phyloP scores from a whole-genome alignment of 2,113 vertebrate species.

The Leptodactylus fuscus region DNA sequence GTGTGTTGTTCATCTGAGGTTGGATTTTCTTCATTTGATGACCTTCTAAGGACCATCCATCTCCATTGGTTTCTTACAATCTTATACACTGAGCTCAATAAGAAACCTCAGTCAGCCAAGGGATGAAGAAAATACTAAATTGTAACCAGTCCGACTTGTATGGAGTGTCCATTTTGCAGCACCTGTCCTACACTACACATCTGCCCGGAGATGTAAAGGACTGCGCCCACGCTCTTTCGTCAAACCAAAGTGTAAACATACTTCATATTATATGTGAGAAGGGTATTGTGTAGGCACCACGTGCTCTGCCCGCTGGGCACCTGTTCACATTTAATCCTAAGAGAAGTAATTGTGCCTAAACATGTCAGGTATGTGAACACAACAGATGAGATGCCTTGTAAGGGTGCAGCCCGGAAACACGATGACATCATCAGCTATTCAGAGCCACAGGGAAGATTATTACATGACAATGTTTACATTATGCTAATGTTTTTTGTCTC shows the following conservation, averaged over 20 bases:
- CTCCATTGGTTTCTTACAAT: too few species aligned
- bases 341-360: not conserved
- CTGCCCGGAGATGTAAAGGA: constrained; percentile 2
- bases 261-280: not conserved
- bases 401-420: constrained; percentile 19
- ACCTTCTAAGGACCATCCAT: too few species aligned
- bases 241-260: not conserved
- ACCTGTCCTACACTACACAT: not conserved
- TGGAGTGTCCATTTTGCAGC: not conserved
- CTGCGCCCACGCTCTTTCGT: not conserved
- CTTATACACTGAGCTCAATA: not conserved
- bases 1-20: too few species aligned
- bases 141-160: too few species aligned
- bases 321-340: constrained; percentile 14
- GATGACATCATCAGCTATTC: not conserved
- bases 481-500: not conserved
- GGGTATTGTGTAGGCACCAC: not conserved
- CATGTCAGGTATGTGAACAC: constrained; percentile 1
- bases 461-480: not conserved
- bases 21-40: too few species aligned
- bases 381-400: not conserved
- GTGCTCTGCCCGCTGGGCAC: not conserved
- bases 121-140: not conserved
- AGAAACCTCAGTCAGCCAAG: not conserved
- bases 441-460: not conserved